Evolutionary conservation across 2,113 vertebrate genomes (phyloP).

Genomic region (Tauraco erythrolophus): DNA sequence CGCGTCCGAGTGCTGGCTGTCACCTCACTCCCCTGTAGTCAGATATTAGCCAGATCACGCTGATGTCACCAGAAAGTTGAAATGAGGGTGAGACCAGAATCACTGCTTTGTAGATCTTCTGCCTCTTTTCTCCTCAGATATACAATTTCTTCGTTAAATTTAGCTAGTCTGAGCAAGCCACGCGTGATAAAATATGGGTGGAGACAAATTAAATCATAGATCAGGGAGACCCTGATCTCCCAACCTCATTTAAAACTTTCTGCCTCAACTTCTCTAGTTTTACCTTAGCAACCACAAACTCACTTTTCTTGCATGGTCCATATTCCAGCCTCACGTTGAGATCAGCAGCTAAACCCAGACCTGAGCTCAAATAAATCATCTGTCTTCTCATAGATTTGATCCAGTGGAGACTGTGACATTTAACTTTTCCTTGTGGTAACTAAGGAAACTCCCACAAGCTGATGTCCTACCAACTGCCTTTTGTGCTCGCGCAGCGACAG

Average conservation of each 20-base stretch:
- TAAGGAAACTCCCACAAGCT: slow-evolving; percentile 60
- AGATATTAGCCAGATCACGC: not conserved
- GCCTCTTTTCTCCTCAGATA: not conserved
- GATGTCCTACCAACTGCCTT: slow-evolving; percentile 69
- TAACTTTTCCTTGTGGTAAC: slow-evolving; percentile 55
- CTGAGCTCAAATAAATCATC: not conserved
- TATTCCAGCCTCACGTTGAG: not conserved
- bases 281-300: not conserved
- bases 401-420: slow-evolving; percentile 48
- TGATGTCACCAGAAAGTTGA: not conserved
- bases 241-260: not conserved
- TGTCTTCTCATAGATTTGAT: not conserved
- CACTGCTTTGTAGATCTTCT: accelerated
- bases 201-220: not conserved
- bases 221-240: not conserved
- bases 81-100: not conserved
- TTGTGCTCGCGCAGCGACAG: not conserved
- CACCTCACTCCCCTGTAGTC: not conserved
- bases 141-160: not conserved
- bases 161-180: not conserved
- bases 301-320: accelerated
- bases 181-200: not conserved
- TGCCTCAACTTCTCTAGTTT: not conserved
- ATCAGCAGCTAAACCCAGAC: not conserved
- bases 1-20: not conserved